Evolutionary conservation across 53 echinoderm and acorn worm species (phyloP).

Genomic region (Holothuria leucospilota): DNA sequence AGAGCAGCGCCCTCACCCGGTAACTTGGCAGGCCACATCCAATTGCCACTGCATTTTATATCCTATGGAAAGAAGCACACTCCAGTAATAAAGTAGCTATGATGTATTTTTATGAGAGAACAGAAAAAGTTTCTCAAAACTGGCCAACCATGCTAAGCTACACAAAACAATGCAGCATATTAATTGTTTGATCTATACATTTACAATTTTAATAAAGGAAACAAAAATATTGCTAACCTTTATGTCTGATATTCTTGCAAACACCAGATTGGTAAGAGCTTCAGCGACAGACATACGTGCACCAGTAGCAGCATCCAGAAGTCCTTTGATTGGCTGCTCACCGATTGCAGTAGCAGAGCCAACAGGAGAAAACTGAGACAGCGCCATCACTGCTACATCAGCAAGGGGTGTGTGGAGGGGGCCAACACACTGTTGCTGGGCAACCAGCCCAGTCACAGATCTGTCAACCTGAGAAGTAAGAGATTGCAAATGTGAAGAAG

Average conservation of each 20-base stretch:
- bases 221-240: conserved; percentile 62
- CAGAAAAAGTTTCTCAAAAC: too few species aligned
- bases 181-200: too few species aligned
- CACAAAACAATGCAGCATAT: too few species aligned
- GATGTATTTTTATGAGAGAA: too few species aligned
- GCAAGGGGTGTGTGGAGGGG: conserved; percentile 97
- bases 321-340: conserved; percentile 96
- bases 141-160: too few species aligned
- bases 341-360: conserved; percentile 98
- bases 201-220: too few species aligned
- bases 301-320: conserved; percentile 81
- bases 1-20: conserved; percentile 95
- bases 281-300: conserved; percentile 97
- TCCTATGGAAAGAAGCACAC: conserved; percentile 59
- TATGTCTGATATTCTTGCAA: conserved; percentile 83
- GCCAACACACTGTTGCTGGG: conserved; percentile 98
- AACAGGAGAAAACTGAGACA: conserved; percentile 87
- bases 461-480: conserved; percentile 79
- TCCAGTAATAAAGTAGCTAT: too few species aligned
- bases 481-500: too few species aligned
- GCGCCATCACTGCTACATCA: conserved; percentile 95
- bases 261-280: conserved; percentile 93
- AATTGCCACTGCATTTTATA: conserved; percentile 97
- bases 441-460: conserved; percentile 91
- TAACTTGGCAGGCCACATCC: conserved; percentile 99